phyloP scores from a whole-genome alignment of 2,888 invertebrate genomes.

The Mamestra brassicae region DNA sequence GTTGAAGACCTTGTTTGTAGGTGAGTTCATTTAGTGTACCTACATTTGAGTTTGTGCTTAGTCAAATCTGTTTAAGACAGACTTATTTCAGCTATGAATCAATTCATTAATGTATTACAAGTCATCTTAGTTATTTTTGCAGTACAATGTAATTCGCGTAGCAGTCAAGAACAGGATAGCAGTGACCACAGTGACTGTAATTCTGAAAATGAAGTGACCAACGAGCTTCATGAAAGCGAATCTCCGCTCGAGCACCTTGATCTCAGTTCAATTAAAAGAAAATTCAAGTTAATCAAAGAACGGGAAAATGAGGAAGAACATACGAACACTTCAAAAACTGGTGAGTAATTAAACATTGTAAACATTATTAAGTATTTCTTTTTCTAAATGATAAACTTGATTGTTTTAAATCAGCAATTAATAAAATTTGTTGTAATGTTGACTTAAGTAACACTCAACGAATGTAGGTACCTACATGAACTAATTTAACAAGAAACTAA shows the following conservation, averaged over 20 bases:
- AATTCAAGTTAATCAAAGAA: constrained; percentile 13
- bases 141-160: constrained; percentile 10
- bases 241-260: background rate
- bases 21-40: constrained; percentile 7
- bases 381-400: background rate
- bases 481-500: no score
- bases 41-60: constrained; percentile 3
- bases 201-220: constrained; percentile 38
- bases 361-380: background rate
- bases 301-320: background rate
- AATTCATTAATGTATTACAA: background rate
- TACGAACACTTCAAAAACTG: background rate
- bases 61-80: constrained; percentile 1
- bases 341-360: constrained; percentile 26
- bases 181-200: constrained; percentile 9
- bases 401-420: background rate
- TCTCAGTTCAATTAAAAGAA: background rate
- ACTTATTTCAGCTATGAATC: constrained; percentile 22
- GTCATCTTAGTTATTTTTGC: constrained; percentile 15
- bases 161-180: constrained; percentile 2
- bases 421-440: no score
- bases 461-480: no score
- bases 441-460: no score
- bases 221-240: background rate
- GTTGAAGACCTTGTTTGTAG: constrained; percentile 2